A percentile compares a stretch with the other conserved stretches of the same genome.
These are phyloP conservation scores for Bubo scandiacus DNA, from an alignment of 2,113 vertebrate species.

Conservation along the genomic window DNA sequence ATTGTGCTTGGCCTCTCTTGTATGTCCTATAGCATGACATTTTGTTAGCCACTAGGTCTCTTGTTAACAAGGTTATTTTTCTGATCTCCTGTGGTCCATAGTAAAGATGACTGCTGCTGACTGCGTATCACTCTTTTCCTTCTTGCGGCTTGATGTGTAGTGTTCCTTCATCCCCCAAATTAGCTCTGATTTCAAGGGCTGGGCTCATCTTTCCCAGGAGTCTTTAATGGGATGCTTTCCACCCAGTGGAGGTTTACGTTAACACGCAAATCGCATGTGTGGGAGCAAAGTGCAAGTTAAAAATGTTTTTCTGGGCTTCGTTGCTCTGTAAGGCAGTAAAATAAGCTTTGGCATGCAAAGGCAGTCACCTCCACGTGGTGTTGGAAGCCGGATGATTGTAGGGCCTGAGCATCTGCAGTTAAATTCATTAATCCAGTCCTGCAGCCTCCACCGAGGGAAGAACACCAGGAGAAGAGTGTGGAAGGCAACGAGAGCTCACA, in stretches of 20 bases:
- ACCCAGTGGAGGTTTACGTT: fast-evolving
- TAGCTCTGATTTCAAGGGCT: not conserved
- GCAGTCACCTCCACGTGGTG: not conserved
- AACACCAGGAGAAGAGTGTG: not conserved
- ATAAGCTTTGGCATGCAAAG: not conserved
- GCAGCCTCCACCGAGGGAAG: not conserved
- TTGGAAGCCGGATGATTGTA: not conserved
- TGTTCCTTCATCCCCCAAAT: not conserved
- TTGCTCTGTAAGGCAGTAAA: not conserved
- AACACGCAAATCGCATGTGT: fast-evolving
- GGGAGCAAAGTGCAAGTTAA: not conserved
- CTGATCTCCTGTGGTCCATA: slow-evolving; percentile 65
- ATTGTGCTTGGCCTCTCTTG: slow-evolving; percentile 73
- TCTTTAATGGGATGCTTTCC: not conserved
- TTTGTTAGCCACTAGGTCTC: slow-evolving; percentile 65
- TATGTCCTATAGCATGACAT: slow-evolving; percentile 71
- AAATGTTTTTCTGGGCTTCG: not conserved
- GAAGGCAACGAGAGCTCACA: not conserved
- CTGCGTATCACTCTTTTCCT: not conserved
- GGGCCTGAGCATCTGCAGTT: not conserved
- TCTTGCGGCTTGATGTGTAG: not conserved
- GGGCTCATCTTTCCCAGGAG: not conserved
- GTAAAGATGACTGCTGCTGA: slow-evolving; percentile 64
- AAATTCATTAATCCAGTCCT: not conserved
- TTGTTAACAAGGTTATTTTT: slow-evolving; percentile 60